Evolutionary conservation across 1,140 invertebrate species (phyloP), one percentile per base, ranked within the genome.

Genomic region (Thalassaphorura encarpata): DNA sequence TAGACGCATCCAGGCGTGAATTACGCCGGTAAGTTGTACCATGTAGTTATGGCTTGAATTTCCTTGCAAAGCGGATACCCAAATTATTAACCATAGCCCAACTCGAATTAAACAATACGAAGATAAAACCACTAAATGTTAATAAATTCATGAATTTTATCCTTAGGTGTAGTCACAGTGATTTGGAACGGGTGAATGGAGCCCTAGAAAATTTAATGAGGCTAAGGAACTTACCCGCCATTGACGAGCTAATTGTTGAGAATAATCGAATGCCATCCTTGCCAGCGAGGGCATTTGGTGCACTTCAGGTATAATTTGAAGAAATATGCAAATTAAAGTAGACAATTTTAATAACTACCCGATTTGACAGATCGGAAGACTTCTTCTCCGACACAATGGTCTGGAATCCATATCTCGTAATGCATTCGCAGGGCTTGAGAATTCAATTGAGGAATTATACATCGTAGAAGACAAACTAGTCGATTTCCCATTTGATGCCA

Each of bases 181-280:
- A 89, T 63, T 72, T 89, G 49, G 81, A 83, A 63, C 84, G 83
- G 8, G 68, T 89, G 11, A 80, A 83, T 59, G 75, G 80, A 13
- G 77, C 87, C 24, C 81, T 82, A 49, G 77, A 82, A 42, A 77
- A 80, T 49, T 71, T 86, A 21, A 77, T 75, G 47, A 78, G 77
- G 39, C 80, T 64, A 19, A 56, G 83, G 11, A 82, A 42, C 50
- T 53, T 64, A 42, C 63, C 63, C 27, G 62, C 63, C 21, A 66
- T 90, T 53, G 87, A 89, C 67, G 87, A 90, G 67, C 66, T 90
- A 40, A 88, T 90, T 43, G 74, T 90, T 56, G 87, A 90, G 72
- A 88, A 87, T 63, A 89, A 89, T 69, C 83, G 85, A 63, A 69
- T 89, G 39, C 85, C 85, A 1, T 83, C 86, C 3, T 63, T 90